phyloP scores from a whole-genome alignment of 2,888 invertebrate species.

The Macrophya annulata region DNA sequence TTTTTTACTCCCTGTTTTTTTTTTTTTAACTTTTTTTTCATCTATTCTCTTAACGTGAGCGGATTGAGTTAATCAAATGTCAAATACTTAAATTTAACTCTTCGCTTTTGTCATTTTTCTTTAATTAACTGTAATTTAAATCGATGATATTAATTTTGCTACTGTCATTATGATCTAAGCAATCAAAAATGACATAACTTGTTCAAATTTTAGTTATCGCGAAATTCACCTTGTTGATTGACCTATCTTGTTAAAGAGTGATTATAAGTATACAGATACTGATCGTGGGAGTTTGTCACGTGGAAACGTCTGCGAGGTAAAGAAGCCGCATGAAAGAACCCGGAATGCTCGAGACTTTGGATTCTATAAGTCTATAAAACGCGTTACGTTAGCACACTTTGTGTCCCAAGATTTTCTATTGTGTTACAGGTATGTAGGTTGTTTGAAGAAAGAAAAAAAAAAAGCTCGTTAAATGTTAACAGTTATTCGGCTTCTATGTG shows the following conservation, averaged over 20 bases:
- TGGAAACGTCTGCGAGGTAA: neutral
- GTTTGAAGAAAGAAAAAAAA: neutral
- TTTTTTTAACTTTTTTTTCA: neutral
- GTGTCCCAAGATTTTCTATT: neutral
- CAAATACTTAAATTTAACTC: neutral
- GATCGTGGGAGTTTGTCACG: neutral
- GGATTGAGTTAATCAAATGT: neutral
- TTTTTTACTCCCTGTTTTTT: neutral
- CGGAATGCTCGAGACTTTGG: neutral
- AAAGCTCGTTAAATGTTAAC: neutral
- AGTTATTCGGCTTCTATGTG: neutral
- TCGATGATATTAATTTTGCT: neutral
- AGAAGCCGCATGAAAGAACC: conserved; percentile 8
- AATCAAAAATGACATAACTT: neutral
- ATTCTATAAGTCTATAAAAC: conserved; percentile 5
- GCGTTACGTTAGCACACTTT: neutral
- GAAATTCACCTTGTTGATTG: neutral
- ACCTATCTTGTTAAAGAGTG: neutral
- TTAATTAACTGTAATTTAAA: neutral
- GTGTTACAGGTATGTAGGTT: neutral
- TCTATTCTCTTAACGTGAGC: neutral
- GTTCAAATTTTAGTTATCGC: neutral
- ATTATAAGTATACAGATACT: neutral
- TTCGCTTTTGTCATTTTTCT: neutral
- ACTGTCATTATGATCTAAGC: neutral